Conservation (phyloP, 2,797 vertebrate genomes). For the Coregonus sp. region DNA sequence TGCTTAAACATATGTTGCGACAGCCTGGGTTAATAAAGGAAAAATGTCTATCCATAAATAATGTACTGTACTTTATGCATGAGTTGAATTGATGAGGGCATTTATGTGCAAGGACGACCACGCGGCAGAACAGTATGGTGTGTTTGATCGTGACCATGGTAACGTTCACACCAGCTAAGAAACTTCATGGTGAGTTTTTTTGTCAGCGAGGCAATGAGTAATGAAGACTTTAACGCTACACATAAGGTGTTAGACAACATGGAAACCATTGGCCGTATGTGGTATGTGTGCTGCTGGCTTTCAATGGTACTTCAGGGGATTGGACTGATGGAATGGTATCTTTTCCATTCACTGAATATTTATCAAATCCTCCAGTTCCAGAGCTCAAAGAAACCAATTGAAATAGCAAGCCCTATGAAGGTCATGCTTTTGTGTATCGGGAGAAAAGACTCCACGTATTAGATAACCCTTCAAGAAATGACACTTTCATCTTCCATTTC, state of each 20-base stretch:
- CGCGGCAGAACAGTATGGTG: not conserved
- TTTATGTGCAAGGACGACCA: not conserved
- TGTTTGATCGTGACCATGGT: slow-evolving; percentile 4
- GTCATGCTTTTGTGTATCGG: not conserved
- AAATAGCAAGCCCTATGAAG: not conserved
- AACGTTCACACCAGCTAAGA: slow-evolving; percentile 19
- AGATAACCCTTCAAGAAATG: slow-evolving; percentile 22
- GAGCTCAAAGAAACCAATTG: not conserved
- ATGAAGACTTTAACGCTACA: not conserved
- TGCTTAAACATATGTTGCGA: not conserved
- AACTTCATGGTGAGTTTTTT: not conserved
- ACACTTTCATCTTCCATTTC: slow-evolving; percentile 28
- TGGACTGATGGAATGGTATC: not conserved
- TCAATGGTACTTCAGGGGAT: not conserved
- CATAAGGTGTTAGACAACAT: not conserved
- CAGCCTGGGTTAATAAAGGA: not conserved
- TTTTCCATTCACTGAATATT: not conserved
- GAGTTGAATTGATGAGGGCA: slow-evolving; percentile 1
- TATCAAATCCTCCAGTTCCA: not conserved
- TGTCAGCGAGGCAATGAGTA: not conserved
- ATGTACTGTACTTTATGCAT: slow-evolving; percentile 4
- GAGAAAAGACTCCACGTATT: not conserved
- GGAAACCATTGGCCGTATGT: not conserved
- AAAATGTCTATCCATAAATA: slow-evolving; percentile 14
- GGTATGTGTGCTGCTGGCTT: not conserved